Evolutionary conservation across 2,113 vertebrate species (phyloP).

Genomic region (Gadus macrocephalus): DNA sequence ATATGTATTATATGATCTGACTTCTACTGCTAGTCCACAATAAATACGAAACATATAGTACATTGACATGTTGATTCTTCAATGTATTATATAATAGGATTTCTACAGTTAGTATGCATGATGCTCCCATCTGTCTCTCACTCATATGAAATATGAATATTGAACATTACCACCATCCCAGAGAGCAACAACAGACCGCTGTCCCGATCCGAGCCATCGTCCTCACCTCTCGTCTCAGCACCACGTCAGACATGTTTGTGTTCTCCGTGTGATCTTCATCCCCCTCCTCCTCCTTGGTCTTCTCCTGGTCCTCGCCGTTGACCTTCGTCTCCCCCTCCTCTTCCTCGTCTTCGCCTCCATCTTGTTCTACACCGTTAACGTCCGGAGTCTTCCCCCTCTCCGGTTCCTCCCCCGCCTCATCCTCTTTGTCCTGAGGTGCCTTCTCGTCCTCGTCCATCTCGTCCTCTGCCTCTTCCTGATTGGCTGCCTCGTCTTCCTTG

Average conservation of each 20-base stretch:
- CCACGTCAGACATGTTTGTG: constrained; percentile 79
- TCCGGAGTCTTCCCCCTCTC: constrained; percentile 7
- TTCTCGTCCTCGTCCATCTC: not conserved
- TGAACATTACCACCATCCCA: too few relatives aligned
- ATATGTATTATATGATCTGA: too few relatives aligned
- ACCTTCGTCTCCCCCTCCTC: constrained; percentile 4
- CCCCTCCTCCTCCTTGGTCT: constrained; percentile 8
- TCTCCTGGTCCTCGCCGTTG: constrained; percentile 27
- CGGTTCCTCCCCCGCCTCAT: not conserved
- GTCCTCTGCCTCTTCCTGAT: constrained; percentile 6
- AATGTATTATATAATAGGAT: too few relatives aligned
- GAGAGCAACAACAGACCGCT: too few relatives aligned
- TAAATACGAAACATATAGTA: too few relatives aligned
- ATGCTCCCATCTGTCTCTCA: too few relatives aligned
- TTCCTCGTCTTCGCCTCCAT: constrained; percentile 16
- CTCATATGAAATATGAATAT: not conserved
- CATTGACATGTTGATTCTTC: too few relatives aligned
- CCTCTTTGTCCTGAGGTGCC: not conserved
- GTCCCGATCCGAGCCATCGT: too few relatives aligned
- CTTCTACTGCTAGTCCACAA: too few relatives aligned
- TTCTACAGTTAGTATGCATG: too few relatives aligned
- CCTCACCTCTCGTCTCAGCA: constrained; percentile 69
- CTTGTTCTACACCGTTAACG: constrained; percentile 39
- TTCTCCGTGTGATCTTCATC: constrained; percentile 2
- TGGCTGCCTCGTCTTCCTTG: not conserved